These are phyloP conservation scores for Conchocele bisecta DNA, from an alignment of 2,888 invertebrate genomes.

Conservation along the genomic window DNA sequence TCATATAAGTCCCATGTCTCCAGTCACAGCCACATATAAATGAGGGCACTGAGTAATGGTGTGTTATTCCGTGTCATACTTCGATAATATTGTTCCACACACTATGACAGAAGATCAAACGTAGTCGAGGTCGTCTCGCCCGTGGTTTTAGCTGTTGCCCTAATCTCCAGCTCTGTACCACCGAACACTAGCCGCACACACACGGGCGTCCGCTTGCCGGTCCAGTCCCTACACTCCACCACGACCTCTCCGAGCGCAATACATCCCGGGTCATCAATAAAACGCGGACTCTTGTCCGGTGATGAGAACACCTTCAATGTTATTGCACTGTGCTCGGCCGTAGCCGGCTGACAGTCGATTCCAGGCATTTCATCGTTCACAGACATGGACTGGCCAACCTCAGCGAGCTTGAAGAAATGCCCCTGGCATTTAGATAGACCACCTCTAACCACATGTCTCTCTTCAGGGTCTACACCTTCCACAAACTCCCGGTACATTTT, in stretches of 20 bases:
- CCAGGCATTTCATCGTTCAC: neutral
- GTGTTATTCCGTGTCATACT: too few species aligned
- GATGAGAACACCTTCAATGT: constrained; percentile 37
- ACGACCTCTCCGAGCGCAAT: constrained; percentile 17
- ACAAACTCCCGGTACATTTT: neutral
- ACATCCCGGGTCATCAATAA: constrained; percentile 33
- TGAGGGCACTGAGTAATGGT: too few species aligned
- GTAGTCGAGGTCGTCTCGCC: constrained; percentile 22
- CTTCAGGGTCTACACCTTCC: constrained; percentile 12
- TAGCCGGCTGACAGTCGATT: neutral
- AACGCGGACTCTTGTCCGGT: constrained; percentile 22
- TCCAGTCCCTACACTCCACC: constrained; percentile 29
- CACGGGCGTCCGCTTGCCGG: constrained; percentile 26
- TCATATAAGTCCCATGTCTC: too few species aligned
- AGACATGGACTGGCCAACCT: constrained; percentile 29
- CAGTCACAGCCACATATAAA: too few species aligned
- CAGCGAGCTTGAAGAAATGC: constrained; percentile 26
- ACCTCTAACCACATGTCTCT: neutral
- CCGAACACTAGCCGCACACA: constrained; percentile 47
- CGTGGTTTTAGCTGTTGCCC: constrained; percentile 28
- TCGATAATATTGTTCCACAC: too few species aligned
- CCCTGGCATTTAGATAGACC: constrained; percentile 8
- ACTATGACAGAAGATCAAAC: constrained; percentile 49
- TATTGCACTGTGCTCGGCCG: neutral
- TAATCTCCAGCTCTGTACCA: constrained; percentile 45